Percentiles rank a stretch among this genome's conserved stretches.
These are phyloP conservation scores for Acomys russatus DNA, from an alignment of 2,797 vertebrate species.

Conservation along the genomic window DNA sequence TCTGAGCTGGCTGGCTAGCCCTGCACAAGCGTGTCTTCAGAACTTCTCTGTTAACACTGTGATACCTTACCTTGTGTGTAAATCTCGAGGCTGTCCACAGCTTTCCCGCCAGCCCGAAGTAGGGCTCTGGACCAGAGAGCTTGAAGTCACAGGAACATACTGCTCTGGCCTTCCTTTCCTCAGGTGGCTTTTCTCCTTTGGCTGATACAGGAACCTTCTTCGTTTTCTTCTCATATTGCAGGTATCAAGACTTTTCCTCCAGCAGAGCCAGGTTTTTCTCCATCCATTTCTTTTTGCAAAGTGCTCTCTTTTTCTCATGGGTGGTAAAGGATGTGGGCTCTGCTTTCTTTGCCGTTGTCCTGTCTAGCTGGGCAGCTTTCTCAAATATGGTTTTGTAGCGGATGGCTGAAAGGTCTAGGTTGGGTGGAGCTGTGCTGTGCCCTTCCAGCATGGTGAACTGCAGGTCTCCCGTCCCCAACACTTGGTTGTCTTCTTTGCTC, in stretches of 20 bases:
- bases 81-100: too few relatives aligned
- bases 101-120: too few relatives aligned
- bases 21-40: too few relatives aligned
- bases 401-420: conserved; percentile 94
- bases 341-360: background rate
- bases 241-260: conserved; percentile 86
- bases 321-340: rapidly evolving
- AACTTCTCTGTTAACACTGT: too few relatives aligned
- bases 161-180: too few relatives aligned
- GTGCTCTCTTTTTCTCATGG: background rate
- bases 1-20: too few relatives aligned
- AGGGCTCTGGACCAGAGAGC: too few relatives aligned
- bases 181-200: too few relatives aligned
- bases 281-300: conserved; percentile 74
- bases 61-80: too few relatives aligned
- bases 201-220: too few relatives aligned
- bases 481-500: conserved; percentile 82
- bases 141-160: too few relatives aligned
- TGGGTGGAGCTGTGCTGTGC: conserved; percentile 86
- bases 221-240: too few relatives aligned
- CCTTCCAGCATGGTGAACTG: conserved; percentile 94
- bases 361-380: background rate
- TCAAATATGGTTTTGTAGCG: conserved; percentile 88
- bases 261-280: conserved; percentile 87
- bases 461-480: conserved; percentile 86